Conservation (phyloP, 35 echinoderm and acorn worm genomes). For the Patiria miniata region DNA sequence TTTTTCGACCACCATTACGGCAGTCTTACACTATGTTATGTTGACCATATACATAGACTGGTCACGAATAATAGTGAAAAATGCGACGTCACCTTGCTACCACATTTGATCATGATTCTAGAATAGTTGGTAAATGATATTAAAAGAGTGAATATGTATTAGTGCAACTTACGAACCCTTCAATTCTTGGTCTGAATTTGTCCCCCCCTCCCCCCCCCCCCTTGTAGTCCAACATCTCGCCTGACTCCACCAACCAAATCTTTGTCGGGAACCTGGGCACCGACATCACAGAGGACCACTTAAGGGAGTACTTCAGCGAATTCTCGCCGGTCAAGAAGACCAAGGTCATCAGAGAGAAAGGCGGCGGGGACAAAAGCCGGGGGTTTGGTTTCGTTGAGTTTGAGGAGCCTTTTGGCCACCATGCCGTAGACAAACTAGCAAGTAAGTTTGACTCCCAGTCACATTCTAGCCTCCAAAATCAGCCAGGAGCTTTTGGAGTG, state of each 20-base stretch:
- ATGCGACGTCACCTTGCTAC: no score
- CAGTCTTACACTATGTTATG: no score
- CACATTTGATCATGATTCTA: no score
- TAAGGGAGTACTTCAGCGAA: not conserved
- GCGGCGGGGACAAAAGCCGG: not conserved
- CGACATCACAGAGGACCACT: conserved; percentile 6
- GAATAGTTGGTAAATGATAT: no score
- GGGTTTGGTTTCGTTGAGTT: conserved; percentile 5
- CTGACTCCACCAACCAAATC: not conserved
- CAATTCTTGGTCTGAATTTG: no score
- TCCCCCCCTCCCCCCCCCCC: no score
- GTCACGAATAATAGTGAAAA: no score
- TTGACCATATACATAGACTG: no score
- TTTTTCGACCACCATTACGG: no score
- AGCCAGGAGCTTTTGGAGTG: no score
- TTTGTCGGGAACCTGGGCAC: not conserved
- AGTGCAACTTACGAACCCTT: no score
- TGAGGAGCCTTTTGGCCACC: not conserved
- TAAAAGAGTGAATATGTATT: no score
- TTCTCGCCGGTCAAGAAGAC: not conserved
- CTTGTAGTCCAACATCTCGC: not conserved
- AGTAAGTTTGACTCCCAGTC: not conserved
- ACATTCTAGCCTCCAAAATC: not conserved
- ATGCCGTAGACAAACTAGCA: not conserved
- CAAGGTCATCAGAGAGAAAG: conserved; percentile 13